phyloP scores from a whole-genome alignment of 2,113 vertebrate species.

The Salvator merianae region DNA sequence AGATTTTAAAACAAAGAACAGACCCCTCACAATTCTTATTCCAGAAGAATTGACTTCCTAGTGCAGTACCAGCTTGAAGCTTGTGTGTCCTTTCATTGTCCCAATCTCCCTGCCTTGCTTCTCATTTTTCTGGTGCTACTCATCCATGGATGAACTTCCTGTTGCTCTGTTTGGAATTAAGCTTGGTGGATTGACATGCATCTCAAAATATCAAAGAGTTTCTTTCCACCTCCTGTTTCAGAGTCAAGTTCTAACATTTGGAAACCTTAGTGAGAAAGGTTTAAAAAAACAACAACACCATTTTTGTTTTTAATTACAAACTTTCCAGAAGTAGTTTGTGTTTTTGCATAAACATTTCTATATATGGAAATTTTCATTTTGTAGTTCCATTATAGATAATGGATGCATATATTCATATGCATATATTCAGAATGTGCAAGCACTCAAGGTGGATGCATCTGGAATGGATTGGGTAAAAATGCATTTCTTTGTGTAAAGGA shows the following conservation, averaged over 20 bases:
- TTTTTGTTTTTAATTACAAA: too few relatives aligned
- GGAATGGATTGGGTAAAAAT: too few relatives aligned
- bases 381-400: too few relatives aligned
- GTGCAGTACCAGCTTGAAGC: not conserved
- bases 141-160: not conserved
- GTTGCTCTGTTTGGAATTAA: not conserved
- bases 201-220: not conserved
- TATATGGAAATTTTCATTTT: too few relatives aligned
- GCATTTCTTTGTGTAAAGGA: too few relatives aligned
- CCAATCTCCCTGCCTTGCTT: not conserved
- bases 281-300: too few relatives aligned
- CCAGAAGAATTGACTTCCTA: not conserved
- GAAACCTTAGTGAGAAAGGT: not conserved
- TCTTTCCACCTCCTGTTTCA: not conserved
- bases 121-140: not conserved
- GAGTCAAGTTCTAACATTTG: not conserved
- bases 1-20: not conserved
- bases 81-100: not conserved
- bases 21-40: not conserved
- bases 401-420: too few relatives aligned
- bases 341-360: too few relatives aligned
- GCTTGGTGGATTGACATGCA: not conserved
- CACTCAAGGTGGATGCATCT: too few relatives aligned
- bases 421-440: too few relatives aligned
- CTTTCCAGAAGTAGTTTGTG: too few relatives aligned